These are phyloP conservation scores for Andricus grossulariae DNA, from an alignment of 1,140 invertebrate species.

Conservation along the genomic window DNA sequence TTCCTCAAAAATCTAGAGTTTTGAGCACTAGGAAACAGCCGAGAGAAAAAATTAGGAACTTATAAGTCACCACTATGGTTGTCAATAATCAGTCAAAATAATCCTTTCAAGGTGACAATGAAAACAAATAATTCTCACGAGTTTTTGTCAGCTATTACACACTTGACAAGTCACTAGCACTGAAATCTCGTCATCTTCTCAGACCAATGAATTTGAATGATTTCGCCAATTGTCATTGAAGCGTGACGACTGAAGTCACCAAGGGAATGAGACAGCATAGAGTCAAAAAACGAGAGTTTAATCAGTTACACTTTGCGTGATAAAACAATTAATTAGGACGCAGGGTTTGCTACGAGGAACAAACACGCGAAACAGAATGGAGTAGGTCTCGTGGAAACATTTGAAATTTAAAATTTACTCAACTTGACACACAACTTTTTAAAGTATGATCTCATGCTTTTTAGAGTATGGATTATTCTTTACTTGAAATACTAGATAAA, in stretches of 20 bases:
- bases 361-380: not conserved
- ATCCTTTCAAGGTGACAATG: too few relatives aligned
- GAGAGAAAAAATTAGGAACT: too few relatives aligned
- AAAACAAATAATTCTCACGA: conserved; percentile 21
- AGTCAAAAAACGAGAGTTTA: conserved; percentile 2
- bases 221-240: conserved; percentile 2
- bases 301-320: conserved; percentile 4
- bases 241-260: not conserved
- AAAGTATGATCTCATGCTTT: too few relatives aligned
- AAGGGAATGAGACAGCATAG: not conserved
- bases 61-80: too few relatives aligned
- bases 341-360: not conserved
- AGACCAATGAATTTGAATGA: conserved; percentile 16
- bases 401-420: too few relatives aligned
- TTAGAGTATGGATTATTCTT: too few relatives aligned
- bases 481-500: not conserved
- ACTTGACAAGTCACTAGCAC: conserved; percentile 2
- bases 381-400: too few relatives aligned
- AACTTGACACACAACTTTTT: too few relatives aligned
- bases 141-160: conserved; percentile 21
- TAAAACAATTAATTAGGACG: conserved; percentile 11
- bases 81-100: too few relatives aligned
- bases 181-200: not conserved
- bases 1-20: too few relatives aligned
- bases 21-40: too few relatives aligned